phyloP scores from a whole-genome alignment of 2,888 invertebrate genomes.

The Anthophora plumipes region DNA sequence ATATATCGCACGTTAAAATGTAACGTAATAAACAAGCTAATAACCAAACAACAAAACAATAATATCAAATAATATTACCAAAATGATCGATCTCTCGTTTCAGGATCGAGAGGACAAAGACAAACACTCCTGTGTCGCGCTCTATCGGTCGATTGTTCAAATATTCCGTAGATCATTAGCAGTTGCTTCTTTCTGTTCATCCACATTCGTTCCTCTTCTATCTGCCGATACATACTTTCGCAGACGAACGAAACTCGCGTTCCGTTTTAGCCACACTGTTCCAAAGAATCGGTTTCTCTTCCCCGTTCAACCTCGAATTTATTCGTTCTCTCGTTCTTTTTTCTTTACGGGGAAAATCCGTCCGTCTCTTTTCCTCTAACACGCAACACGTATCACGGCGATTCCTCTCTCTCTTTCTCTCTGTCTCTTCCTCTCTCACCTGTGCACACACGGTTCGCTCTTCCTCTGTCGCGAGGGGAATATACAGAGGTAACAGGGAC shows the following conservation, averaged over 20 bases:
- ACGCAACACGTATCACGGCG: not conserved
- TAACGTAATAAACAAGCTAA: not conserved
- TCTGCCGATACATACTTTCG: not conserved
- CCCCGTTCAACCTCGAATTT: not conserved
- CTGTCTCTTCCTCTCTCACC: conserved; percentile 23
- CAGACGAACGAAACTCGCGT: not conserved
- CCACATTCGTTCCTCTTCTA: not conserved
- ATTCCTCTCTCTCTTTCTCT: conserved; percentile 13
- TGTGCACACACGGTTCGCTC: conserved; percentile 31
- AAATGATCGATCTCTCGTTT: not conserved
- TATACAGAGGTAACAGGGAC: conserved; percentile 32
- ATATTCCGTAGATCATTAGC: conserved; percentile 27
- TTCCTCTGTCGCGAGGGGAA: conserved; percentile 30
- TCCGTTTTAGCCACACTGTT: not conserved
- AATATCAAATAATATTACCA: not conserved
- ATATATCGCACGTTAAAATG: not conserved
- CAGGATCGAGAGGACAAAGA: conserved; percentile 26
- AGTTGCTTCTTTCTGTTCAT: conserved; percentile 18
- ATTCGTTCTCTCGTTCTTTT: not conserved
- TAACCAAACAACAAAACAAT: not conserved
- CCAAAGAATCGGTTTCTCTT: not conserved
- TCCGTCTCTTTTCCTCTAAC: conserved; percentile 5
- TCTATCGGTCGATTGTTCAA: conserved; percentile 42
- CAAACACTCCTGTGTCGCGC: conserved; percentile 29
- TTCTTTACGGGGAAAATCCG: not conserved